Evolutionary conservation across 2,113 vertebrate species (phyloP).

Genomic region (Psephotus haematonotus): DNA sequence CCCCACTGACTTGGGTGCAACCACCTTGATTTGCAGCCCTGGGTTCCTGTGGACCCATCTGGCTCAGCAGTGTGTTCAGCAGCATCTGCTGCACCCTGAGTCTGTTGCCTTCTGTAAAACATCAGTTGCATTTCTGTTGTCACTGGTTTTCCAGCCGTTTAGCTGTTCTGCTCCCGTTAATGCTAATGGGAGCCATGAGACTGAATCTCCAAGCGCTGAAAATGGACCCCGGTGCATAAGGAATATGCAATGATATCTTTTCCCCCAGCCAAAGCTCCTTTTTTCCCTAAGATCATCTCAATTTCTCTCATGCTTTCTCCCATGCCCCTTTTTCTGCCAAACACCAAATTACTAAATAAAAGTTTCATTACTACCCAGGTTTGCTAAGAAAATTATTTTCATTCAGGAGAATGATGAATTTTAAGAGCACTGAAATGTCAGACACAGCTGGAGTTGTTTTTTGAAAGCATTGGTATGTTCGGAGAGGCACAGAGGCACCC

Average conservation of each 20-base stretch:
- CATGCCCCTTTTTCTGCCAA: not conserved
- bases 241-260: not conserved
- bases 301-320: not conserved
- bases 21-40: not conserved
- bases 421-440: slow-evolving; percentile 65
- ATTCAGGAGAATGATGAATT: slow-evolving; percentile 46
- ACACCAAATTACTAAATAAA: slow-evolving; percentile 42
- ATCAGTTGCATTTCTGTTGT: not conserved
- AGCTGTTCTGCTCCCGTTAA: not conserved
- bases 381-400: slow-evolving; percentile 34
- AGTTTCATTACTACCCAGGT: slow-evolving; percentile 47
- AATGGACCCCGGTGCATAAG: not conserved
- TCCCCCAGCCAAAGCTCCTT: not conserved
- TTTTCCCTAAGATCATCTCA: not conserved
- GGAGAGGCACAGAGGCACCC: not conserved
- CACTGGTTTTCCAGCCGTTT: not conserved
- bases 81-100: fast-evolving
- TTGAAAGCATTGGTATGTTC: slow-evolving; percentile 4
- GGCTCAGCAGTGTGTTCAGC: not conserved
- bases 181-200: not conserved
- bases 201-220: not conserved
- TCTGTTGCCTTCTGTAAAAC: not conserved
- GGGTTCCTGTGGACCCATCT: not conserved
- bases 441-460: slow-evolving; percentile 47
- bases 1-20: not conserved